Evolutionary conservation across 1,140 invertebrate genomes (phyloP), one percentile per base, ranked within the genome.

Genomic region (Drosophila virilis): DNA sequence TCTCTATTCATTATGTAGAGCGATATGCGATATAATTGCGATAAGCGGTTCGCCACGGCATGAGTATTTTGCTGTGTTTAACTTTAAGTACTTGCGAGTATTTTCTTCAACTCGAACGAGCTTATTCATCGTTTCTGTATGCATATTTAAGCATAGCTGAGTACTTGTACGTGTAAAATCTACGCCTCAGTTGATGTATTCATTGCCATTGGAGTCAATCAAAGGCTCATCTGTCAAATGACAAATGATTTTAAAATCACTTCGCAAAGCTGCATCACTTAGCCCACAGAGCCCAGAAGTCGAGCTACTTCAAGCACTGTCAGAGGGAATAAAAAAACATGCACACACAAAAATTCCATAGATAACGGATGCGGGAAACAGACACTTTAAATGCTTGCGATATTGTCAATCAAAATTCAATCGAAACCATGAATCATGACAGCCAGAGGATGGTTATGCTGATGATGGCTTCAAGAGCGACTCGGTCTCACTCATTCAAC

Each of bases 351-450:
- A 73, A 66, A 73, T 54, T 78, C 64, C 54, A 68, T 68, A 76
- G 83, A 74, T 68, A 76, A 66, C 76, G 79, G 72, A 80, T 77
- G 74, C 66, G 81, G 90, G 89, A 91, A 91, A 91, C 89, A 91
- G 89, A 91, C 90, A 91, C 89, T 91, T 91, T 91, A 91, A 91
- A 91, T 79, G 90, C 88, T 81, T 90, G 90, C 90, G 85, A 91
- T 91, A 91, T 91, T 91, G 90, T 91, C 90, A 91, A 91, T 91
- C 90, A 91, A 91, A 91, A 91, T 86, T 91, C 90, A 91, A 91
- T 91, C 84, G 89, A 77, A 81, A 74, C 80, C 84, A 88, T 88
- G 84, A 89, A 89, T 88, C 84, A 88, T 89, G 77, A 59, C 80
- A 57, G 71, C 40, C 52, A 33, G 46, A 67, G 65, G 48, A 76